Base-by-base conservation (phyloP, 53 echinoderm and acorn worm genomes). In the Paracentrotus lividus region DNA sequence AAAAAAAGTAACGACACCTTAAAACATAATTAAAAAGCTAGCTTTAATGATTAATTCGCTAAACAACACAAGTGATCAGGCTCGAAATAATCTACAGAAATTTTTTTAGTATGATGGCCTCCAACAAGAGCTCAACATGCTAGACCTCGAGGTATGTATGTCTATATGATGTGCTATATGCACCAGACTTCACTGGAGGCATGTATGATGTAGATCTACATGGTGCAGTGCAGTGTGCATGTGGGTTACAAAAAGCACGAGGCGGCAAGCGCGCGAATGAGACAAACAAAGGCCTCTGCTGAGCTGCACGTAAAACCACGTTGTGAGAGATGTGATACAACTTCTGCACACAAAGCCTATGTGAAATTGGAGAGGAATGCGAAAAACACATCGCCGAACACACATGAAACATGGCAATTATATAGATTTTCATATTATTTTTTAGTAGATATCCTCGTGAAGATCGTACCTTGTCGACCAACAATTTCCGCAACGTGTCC, bases 401-500 rank as follows among this genome's bases (percentile, higher is more conserved):
- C 40, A 18, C n/a, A n/a, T n/a, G n/a, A 21, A 72, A 40, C 32
- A 40, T 21, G 13, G 20, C 29, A 72, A 81, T 27, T 8, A 81
- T 26, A 45, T 3, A 47, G 27, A 47, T n/a, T n/a, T n/a, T n/a
- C 45, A 81, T 38, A 32, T 4, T 24, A 36, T 76, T 81, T 81
- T 81, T 47, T 2, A n/a, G 44, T 47, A 45, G 47, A 26, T 81
- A 56, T 86, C 56, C 56, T 86, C n/a, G n/a, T n/a, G 56, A 38
- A 34, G 26, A 32, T 86, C 95, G 67, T 99, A 99, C 99, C 99
- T 97, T 99, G 99, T 96, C 99, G 94, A 85, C 99, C 99, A 44
- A 99, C 99, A 78, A 99, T 99, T 97, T 99, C 97, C 68, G 99
- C 99, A 52, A 99, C 99, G 93, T 99, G 99, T 96, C 99, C 93